Conservation (phyloP, 2,113 vertebrate genomes). For the Odocoileus hemionus region DNA sequence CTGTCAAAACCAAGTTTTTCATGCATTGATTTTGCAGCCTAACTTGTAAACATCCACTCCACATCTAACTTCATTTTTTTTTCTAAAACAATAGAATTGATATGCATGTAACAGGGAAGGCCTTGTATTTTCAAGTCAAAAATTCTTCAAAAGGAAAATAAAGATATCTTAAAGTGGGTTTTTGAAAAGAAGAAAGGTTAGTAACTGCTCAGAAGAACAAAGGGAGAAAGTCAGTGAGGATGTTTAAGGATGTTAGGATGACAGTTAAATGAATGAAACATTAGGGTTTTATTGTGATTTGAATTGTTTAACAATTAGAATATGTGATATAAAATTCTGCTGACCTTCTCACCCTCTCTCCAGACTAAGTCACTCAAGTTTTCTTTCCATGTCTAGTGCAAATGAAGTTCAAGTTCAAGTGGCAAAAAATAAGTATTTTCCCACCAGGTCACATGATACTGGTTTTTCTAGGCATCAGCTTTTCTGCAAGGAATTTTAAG, state of each 20-base stretch:
- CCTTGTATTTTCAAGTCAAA: not conserved
- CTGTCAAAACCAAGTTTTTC: not conserved
- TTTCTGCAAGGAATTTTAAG: not conserved
- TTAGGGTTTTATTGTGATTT: not conserved
- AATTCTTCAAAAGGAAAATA: not conserved
- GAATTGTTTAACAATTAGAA: not conserved
- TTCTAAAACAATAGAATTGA: not conserved
- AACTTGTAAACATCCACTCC: not conserved
- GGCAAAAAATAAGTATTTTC: not conserved
- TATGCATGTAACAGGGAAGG: not conserved
- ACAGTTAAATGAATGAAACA: not conserved
- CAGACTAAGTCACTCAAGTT: not conserved
- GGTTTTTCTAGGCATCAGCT: fast-evolving
- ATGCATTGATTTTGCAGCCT: not conserved
- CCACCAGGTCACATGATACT: not conserved
- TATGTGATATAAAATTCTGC: not conserved
- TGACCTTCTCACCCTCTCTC: not conserved
- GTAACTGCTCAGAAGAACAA: not conserved
- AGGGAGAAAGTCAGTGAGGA: not conserved
- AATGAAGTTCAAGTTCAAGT: not conserved
- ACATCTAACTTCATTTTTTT: not conserved
- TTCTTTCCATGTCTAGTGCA: not conserved
- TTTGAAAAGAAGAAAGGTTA: not conserved
- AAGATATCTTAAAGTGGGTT: not conserved
- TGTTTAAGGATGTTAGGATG: not conserved